Percentiles rank a stretch among this genome's conserved stretches.
phyloP scores from a whole-genome alignment of 1,140 invertebrate genomes.

The Drosophila willistoni region DNA sequence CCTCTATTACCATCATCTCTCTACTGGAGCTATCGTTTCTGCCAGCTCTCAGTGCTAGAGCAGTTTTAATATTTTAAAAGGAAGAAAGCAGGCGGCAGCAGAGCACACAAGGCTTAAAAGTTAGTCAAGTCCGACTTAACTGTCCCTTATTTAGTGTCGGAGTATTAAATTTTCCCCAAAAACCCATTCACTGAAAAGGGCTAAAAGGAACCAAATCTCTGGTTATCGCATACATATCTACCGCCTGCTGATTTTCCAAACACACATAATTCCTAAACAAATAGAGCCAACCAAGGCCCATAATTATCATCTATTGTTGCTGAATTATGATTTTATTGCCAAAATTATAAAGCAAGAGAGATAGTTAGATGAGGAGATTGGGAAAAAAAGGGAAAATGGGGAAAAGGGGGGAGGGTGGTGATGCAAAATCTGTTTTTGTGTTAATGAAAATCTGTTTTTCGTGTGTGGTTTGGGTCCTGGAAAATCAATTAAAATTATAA shows the following conservation, averaged over 20 bases:
- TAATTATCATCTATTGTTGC: slow-evolving; percentile 11
- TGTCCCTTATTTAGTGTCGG: background rate
- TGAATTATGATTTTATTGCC: slow-evolving; percentile 13
- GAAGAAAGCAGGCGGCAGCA: slow-evolving; percentile 9
- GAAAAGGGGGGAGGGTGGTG: background rate
- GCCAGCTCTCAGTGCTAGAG: slow-evolving; percentile 4
- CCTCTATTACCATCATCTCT: slow-evolving; percentile 11
- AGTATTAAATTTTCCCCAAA: slow-evolving; percentile 33
- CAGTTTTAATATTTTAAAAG: slow-evolving; percentile 72
- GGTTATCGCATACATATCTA: background rate
- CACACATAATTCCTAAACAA: background rate
- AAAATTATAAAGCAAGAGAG: background rate
- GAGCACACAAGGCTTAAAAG: slow-evolving; percentile 31
- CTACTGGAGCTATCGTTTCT: slow-evolving; percentile 18
- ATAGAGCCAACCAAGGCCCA: background rate
- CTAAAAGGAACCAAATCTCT: no score
- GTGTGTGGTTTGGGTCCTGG: background rate
- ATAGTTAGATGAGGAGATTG: background rate
- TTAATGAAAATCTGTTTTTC: slow-evolving; percentile 2
- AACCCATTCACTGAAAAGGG: background rate
- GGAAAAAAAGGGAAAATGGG: background rate
- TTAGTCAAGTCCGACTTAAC: slow-evolving; percentile 23
- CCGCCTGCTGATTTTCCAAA: background rate
- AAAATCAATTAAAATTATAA: slow-evolving; percentile 54
- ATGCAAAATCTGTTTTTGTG: slow-evolving; percentile 1